A percentile compares a stretch with the other conserved stretches of the same genome.
phyloP scores from a whole-genome alignment of 1,140 invertebrate species.

The Carcinoscorpius rotundicauda region DNA sequence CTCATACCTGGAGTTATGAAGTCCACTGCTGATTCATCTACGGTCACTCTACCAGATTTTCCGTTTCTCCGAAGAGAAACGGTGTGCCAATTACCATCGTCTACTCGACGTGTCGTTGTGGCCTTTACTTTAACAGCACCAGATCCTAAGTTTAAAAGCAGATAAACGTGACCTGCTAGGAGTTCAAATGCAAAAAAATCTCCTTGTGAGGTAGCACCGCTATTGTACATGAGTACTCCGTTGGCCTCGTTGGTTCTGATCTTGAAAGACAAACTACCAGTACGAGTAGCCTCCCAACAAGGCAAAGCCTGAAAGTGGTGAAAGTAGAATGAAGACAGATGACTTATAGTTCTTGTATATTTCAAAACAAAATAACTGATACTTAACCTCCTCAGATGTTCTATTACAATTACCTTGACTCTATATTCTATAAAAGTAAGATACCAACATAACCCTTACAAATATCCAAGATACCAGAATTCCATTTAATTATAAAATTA shows the following conservation, averaged over 20 bases:
- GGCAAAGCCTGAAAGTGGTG: conserved; percentile 44
- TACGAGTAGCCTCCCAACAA: conserved; percentile 72
- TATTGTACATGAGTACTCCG: conserved; percentile 83
- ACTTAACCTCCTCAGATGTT: no score
- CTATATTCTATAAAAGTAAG: no score
- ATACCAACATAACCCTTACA: no score
- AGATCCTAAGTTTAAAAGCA: conserved; percentile 83
- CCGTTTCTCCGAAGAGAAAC: conserved; percentile 64
- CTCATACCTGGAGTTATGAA: conserved; percentile 63
- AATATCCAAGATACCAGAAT: no score
- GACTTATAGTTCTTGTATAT: no score
- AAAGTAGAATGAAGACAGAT: no score
- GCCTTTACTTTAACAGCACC: conserved; percentile 71
- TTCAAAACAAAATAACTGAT: no score
- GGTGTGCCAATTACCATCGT: conserved; percentile 85
- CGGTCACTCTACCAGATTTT: conserved; percentile 66
- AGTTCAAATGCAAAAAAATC: conserved; percentile 46
- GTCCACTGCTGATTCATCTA: conserved; percentile 79
- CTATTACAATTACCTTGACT: no score
- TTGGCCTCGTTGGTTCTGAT: conserved; percentile 88
- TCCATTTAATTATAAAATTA: no score
- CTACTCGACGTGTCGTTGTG: conserved; percentile 56
- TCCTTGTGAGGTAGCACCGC: conserved; percentile 66
- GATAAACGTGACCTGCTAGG: conserved; percentile 79
- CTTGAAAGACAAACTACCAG: conserved; percentile 79